A percentile compares a stretch with the other conserved stretches of the same genome.
phyloP scores from a whole-genome alignment of 2,113 vertebrate genomes.

The Oncorhynchus keta region DNA sequence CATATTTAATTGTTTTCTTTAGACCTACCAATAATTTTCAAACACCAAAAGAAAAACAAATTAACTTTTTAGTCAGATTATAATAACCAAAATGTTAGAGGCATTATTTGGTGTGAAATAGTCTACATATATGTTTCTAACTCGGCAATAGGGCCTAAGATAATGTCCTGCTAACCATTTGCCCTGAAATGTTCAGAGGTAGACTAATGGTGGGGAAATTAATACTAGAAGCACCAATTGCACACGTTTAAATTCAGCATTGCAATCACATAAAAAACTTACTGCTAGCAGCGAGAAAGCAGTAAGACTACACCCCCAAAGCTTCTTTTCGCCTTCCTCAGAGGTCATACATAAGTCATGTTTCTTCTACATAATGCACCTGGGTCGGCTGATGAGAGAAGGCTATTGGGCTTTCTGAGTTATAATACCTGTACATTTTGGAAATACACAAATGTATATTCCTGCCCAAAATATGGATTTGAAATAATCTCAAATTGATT shows the following conservation, averaged over 20 bases:
- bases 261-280: slow-evolving; percentile 1
- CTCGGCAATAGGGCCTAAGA: too few species aligned
- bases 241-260: slow-evolving; percentile 14
- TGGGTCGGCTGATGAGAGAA: slow-evolving; percentile 27
- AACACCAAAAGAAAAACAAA: too few species aligned
- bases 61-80: too few species aligned
- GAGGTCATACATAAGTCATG: slow-evolving; percentile 51
- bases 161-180: slow-evolving; percentile 31
- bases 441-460: not conserved
- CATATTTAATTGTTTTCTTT: too few species aligned
- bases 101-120: too few species aligned
- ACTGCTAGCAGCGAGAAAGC: slow-evolving; percentile 10
- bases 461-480: not conserved
- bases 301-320: not conserved
- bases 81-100: too few species aligned
- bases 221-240: not conserved
- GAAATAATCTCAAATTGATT: not conserved
- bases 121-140: too few species aligned
- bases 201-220: slow-evolving; percentile 5
- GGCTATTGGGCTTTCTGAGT: slow-evolving; percentile 12
- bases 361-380: slow-evolving; percentile 56
- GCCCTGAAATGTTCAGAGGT: slow-evolving; percentile 25
- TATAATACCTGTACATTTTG: not conserved
- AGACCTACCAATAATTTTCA: too few species aligned
- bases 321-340: slow-evolving; percentile 2